Percentiles rank a stretch among this genome's conserved stretches.
Conservation (phyloP, 2,888 invertebrate species). For the Xestoiulus laeticollis region DNA sequence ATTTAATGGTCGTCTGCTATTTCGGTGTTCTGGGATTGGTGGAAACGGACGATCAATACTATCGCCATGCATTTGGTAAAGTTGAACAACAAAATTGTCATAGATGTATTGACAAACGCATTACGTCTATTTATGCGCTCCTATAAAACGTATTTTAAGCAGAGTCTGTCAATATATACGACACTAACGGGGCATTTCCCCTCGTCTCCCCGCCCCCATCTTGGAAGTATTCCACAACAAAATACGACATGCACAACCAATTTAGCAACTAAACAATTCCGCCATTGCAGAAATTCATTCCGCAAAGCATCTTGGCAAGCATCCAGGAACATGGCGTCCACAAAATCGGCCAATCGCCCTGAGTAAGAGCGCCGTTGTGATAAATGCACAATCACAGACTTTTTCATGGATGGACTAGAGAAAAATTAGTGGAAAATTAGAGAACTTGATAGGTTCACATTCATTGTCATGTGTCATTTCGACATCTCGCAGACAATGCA, state of each 20-base stretch:
- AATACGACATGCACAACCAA: neutral
- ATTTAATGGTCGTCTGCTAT: slow-evolving; percentile 1
- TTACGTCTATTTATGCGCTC: slow-evolving; percentile 27
- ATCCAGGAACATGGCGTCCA: neutral
- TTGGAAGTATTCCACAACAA: slow-evolving; percentile 14
- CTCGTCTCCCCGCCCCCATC: neutral
- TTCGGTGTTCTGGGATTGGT: neutral
- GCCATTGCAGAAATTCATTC: neutral
- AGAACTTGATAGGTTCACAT: no score
- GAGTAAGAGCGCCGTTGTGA: neutral
- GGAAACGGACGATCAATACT: neutral
- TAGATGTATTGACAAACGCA: slow-evolving; percentile 34
- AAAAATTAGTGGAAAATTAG: neutral
- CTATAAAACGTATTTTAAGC: slow-evolving; percentile 15
- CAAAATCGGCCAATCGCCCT: neutral
- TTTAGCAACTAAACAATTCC: slow-evolving; percentile 21
- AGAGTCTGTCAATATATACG: slow-evolving; percentile 11
- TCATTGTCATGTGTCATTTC: no score
- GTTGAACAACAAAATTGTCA: slow-evolving; percentile 22
- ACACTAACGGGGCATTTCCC: neutral
- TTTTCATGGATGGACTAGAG: neutral
- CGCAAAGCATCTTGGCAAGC: neutral
- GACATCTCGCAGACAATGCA: no score
- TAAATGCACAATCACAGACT: neutral
- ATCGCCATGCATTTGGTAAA: neutral